A percentile compares a stretch with the other conserved stretches of the same genome.
phyloP scores from a whole-genome alignment of 1,140 invertebrate species.

The Luehdorfia chinensis region DNA sequence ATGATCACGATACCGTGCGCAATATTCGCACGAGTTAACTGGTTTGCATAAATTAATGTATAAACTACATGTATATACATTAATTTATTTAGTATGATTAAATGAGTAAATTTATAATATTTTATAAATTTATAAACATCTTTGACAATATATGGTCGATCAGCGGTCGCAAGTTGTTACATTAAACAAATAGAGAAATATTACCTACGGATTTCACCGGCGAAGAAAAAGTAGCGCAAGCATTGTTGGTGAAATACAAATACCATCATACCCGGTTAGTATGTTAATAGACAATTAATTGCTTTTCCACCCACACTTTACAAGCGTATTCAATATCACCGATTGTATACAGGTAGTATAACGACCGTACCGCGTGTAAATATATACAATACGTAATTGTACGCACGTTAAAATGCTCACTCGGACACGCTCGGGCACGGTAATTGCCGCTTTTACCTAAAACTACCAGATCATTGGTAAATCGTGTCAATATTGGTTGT shows the following conservation, averaged over 20 bases:
- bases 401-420: not conserved
- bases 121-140: too few species aligned
- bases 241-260: not conserved
- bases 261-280: not conserved
- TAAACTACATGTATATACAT: too few species aligned
- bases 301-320: not conserved
- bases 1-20: too few species aligned
- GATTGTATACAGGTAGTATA: slow-evolving; percentile 7
- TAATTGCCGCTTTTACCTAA: not conserved
- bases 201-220: slow-evolving; percentile 7
- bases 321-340: not conserved
- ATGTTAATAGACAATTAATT: not conserved
- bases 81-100: too few species aligned
- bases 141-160: too few species aligned
- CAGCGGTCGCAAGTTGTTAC: too few species aligned
- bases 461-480: not conserved
- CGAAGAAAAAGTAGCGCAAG: not conserved
- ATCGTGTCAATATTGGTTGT: not conserved
- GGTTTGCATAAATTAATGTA: too few species aligned
- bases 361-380: slow-evolving; percentile 3
- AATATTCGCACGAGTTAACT: too few species aligned
- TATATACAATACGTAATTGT: slow-evolving; percentile 10
- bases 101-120: too few species aligned
- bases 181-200: not conserved
- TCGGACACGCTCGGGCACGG: not conserved